These are phyloP conservation scores for Haemorhous mexicanus DNA, from an alignment of 2,113 vertebrate genomes.

Conservation along the genomic window DNA sequence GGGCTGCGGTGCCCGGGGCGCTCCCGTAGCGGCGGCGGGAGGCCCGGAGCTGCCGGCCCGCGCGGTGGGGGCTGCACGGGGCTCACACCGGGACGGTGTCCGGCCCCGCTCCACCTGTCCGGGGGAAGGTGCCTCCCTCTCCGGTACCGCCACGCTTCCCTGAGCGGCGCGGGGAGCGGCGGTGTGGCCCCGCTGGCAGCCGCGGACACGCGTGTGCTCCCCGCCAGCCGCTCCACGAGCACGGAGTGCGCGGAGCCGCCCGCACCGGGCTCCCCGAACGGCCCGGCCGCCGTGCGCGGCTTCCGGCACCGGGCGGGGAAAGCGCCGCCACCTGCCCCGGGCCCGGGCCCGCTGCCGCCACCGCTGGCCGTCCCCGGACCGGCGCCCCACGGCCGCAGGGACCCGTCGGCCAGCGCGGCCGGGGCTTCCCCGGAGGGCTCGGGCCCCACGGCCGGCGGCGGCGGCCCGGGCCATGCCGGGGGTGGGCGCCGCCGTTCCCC, in stretches of 20 bases:
- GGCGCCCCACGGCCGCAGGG: too few species aligned
- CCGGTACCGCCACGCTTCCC: background rate
- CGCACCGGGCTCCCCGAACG: background rate
- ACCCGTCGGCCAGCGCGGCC: too few species aligned
- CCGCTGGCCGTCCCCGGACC: too few species aligned
- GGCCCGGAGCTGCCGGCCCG: background rate
- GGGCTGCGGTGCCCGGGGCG: background rate
- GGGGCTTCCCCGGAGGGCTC: too few species aligned
- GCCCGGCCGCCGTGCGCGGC: background rate
- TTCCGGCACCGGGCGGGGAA: background rate
- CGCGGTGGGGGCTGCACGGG: background rate
- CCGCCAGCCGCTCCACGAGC: too few species aligned
- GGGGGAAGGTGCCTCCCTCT: background rate
- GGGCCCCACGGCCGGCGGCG: too few species aligned
- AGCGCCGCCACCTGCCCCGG: background rate
- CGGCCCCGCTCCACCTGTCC: background rate
- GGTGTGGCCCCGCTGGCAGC: background rate
- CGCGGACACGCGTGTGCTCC: background rate
- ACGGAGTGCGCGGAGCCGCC: too few species aligned
- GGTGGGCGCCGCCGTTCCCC: too few species aligned
- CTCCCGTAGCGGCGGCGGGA: background rate
- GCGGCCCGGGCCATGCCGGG: too few species aligned
- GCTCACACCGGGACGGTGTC: background rate
- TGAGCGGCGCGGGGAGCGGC: background rate
- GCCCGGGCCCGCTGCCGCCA: too few species aligned